Evolutionary conservation across 2,113 vertebrate species (phyloP).

Genomic region (Platichthys flesus): DNA sequence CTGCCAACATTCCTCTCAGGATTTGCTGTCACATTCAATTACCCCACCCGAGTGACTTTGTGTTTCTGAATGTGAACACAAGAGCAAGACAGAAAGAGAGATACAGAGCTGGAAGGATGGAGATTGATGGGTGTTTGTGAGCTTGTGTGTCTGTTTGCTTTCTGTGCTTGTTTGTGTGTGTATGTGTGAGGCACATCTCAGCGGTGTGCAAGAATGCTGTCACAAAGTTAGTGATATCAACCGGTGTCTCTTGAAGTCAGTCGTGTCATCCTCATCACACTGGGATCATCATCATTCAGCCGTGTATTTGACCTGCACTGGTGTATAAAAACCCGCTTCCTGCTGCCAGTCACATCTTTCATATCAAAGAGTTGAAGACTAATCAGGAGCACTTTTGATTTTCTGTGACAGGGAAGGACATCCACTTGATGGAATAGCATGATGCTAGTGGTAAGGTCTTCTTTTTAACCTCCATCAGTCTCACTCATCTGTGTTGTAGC

Average conservation of each 20-base stretch:
- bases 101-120: constrained; percentile 1
- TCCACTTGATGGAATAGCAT: constrained; percentile 24
- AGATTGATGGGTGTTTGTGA: constrained; percentile 29
- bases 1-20: constrained; percentile 69
- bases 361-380: constrained; percentile 46
- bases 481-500: not conserved
- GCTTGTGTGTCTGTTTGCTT: constrained; percentile 10
- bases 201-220: constrained; percentile 40
- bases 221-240: constrained; percentile 51
- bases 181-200: constrained; percentile 18
- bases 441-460: constrained; percentile 16
- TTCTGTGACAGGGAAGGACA: constrained; percentile 50
- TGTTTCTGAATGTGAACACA: constrained; percentile 51
- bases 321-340: constrained; percentile 44
- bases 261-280: constrained; percentile 13
- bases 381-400: constrained; percentile 52
- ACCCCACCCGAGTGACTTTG: constrained; percentile 47
- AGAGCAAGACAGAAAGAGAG: constrained; percentile 1
- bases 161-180: not conserved
- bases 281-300: constrained; percentile 54
- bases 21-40: constrained; percentile 73
- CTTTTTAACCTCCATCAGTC: constrained; percentile 17
- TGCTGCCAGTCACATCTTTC: constrained; percentile 32
- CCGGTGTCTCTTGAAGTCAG: constrained; percentile 47
- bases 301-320: constrained; percentile 27